Base-by-base conservation (phyloP, 2,797 vertebrate species). In the Pseudochaenichthys georgianus region DNA sequence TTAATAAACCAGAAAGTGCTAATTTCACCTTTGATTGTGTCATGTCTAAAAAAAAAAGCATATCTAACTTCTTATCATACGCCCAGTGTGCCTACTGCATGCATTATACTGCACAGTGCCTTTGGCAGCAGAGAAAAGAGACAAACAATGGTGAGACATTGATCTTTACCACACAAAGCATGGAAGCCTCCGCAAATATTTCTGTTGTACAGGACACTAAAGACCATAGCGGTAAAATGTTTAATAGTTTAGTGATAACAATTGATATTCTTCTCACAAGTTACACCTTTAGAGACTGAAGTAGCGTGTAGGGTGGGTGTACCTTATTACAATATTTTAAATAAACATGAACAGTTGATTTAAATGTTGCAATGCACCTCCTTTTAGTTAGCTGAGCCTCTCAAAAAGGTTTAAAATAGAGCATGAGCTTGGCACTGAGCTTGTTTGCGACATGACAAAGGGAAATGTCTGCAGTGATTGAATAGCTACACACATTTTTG, bases 1-100 rank as follows among this genome's bases (percentile, higher is more conserved):
- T 89, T 93, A 87, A 89, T 90, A 91, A 92, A 88, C 78, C 87
- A 89, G 82, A 91, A 92, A 91, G 84, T 85, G 80, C 87, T 92
- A 88, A 90, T 92, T 93, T 93, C 88, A 91, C 89, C 88, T 91
- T 78, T 92, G 89, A 93, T 88, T 91, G 91, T 81, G 89, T 89
- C 88, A 81, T 81, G 82, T 84, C 80, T 73, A n/a, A 83, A 92
- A 91, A 23, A 23, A 77, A 89, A 87, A 88, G 75, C 81, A 87
- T 59, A 88, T 87, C 82, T 81, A 75, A 79, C 78, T 84, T 83
- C 85, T 85, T 78, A 88, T 87, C 78, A 65, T 83, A 85, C 69
- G 80, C 75, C 82, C 79, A 60, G 74, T 77, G 67, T 77, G 69
- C 65, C 73, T 38, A 28, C 84, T 71, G 71, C 77, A 42, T 72